Conservation (phyloP, 2,113 vertebrate genomes). For the Datnioides undecimradiatus region DNA sequence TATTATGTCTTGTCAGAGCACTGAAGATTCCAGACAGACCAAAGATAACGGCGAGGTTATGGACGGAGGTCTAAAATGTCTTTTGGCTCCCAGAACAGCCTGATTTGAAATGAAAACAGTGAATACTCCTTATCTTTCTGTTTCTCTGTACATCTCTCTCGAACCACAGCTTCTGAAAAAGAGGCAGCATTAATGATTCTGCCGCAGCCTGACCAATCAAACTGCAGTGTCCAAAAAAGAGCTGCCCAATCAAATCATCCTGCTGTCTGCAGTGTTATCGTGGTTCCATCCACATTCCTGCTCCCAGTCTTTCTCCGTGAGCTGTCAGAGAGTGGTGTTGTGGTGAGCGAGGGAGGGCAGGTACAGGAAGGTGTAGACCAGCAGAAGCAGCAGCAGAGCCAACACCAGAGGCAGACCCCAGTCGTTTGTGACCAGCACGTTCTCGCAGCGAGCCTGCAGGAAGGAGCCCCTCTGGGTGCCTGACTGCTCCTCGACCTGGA, state of each 20-base stretch:
- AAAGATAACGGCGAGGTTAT: neutral
- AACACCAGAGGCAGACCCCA: constrained; percentile 80
- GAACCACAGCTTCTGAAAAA: neutral
- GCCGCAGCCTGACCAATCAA: constrained; percentile 20
- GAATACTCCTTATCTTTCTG: neutral
- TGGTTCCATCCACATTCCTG: neutral
- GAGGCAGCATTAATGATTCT: neutral
- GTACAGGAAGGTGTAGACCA: constrained; percentile 84
- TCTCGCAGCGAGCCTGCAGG: constrained; percentile 82
- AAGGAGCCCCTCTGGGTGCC: constrained; percentile 52
- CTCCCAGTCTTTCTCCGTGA: neutral
- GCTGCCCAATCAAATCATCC: constrained; percentile 24
- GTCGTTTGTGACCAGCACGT: constrained; percentile 81
- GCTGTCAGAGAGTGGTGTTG: constrained; percentile 61
- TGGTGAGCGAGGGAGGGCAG: constrained; percentile 80
- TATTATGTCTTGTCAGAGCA: neutral
- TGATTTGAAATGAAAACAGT: neutral
- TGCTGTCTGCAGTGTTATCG: neutral
- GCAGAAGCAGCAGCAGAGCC: constrained; percentile 78
- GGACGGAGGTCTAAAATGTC: neutral
- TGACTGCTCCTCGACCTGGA: neutral
- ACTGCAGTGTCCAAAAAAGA: neutral
- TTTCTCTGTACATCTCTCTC: neutral
- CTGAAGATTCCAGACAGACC: neutral
- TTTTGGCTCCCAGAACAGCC: neutral